These are phyloP conservation scores for Regulus satrapa DNA, from an alignment of 2,113 vertebrate species.

Conservation along the genomic window DNA sequence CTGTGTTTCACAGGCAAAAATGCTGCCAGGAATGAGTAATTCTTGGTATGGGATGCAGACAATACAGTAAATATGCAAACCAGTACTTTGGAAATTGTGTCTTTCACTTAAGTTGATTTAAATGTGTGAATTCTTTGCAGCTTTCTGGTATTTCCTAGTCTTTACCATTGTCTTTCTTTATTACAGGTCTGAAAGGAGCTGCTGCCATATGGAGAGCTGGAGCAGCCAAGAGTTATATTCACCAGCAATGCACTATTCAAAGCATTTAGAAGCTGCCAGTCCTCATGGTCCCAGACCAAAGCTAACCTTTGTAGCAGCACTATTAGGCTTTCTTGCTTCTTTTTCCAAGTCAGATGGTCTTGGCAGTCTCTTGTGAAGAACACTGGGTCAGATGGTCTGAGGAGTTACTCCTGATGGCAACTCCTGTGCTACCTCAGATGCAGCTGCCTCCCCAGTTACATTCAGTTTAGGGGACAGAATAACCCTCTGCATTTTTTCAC, in stretches of 20 bases:
- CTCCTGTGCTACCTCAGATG: background rate
- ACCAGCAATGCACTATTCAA: background rate
- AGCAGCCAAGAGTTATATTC: background rate
- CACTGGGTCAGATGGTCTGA: background rate
- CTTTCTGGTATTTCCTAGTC: background rate
- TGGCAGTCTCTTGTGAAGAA: background rate
- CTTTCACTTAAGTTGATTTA: background rate
- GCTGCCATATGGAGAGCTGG: background rate
- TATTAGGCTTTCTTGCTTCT: background rate
- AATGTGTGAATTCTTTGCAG: background rate
- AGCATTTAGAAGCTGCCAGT: background rate
- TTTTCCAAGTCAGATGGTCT: background rate
- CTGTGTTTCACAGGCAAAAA: background rate
- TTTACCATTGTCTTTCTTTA: background rate
- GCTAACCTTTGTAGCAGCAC: background rate
- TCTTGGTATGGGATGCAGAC: background rate
- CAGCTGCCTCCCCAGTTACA: rapidly evolving
- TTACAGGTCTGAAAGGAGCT: background rate
- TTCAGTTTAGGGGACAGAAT: background rate
- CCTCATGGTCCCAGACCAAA: background rate
- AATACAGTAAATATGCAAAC: background rate
- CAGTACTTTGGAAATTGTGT: background rate
- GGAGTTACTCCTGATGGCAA: background rate
- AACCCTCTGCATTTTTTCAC: background rate
- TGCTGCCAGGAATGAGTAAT: background rate